Evolutionary conservation across 2,113 vertebrate species (phyloP), one percentile per base, ranked within the genome.

Genomic region (Trichechus manatus): DNA sequence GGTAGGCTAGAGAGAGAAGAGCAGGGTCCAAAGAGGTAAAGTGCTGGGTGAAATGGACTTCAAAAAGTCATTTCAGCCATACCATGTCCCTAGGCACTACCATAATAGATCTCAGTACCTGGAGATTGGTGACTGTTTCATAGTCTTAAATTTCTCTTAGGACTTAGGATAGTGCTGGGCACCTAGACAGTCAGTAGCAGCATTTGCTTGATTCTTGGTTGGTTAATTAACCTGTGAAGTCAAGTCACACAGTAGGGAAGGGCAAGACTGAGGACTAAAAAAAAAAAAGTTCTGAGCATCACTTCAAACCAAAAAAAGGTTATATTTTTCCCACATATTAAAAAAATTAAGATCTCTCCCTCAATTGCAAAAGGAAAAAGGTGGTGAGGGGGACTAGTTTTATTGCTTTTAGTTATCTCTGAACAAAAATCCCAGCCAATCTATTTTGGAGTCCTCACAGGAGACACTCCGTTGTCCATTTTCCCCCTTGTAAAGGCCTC

Each of bases 341-440:
- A 81, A 83, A 80, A 93, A 79, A 94, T 77, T 74, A 79, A 92
- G 9, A 39, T 82, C 22, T 70, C 47, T 84, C 36, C 36, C 47
- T 95, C 31, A 64, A 4, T 13, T 88, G 33, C 42, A 94, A 84
- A 88, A 92, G 33, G 50, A 94, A 78, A 50, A 50, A 23, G 29
- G 33, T 78, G 9, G 7, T 22, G 27, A 14, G 29, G 14, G 22
- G 9, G 19, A 25, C 31, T 74, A 4, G 64, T 83, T 80, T 66
- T n/a, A 77, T 63, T 70, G 4, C 17, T 84, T 87, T 66, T 39
- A 11, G 47, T 29, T 11, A 27, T 82, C 68, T 94, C 44, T 70
- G 66, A 82, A 84, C 11, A 61, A 75, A 94, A 64, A 11, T 83
- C 56, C 15, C 44, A 66, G 53, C 1, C 0, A 4, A 3, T 78